These are phyloP conservation scores for Orbicella faveolata DNA, from an alignment of 64 coral and sea anemone species.

Conservation along the genomic window DNA sequence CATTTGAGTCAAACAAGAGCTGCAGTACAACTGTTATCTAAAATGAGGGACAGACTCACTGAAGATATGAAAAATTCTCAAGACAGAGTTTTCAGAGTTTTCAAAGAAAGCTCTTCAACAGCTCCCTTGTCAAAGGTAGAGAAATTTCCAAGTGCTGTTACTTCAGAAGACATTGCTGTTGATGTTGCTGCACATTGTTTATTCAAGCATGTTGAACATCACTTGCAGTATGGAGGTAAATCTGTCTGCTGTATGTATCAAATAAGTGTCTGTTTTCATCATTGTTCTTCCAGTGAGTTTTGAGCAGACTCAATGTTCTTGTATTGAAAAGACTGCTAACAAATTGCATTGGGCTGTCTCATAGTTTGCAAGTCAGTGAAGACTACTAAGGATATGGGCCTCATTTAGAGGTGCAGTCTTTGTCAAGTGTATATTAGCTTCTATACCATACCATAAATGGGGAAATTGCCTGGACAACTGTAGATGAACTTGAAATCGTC, in stretches of 20 bases:
- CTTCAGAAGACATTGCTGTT: constrained; percentile 24
- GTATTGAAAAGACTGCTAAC: too few species aligned
- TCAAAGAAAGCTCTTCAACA: not conserved
- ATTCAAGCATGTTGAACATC: constrained; percentile 60
- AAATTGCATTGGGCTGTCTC: too few species aligned
- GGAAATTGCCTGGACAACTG: too few species aligned
- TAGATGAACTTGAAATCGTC: too few species aligned
- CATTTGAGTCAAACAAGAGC: constrained; percentile 56
- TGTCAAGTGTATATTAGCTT: too few species aligned
- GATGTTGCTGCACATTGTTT: constrained; percentile 44
- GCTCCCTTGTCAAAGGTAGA: not conserved
- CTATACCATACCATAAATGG: too few species aligned
- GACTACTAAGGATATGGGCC: too few species aligned
- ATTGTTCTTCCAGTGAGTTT: too few species aligned
- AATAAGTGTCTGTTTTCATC: not conserved
- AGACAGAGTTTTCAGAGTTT: not conserved
- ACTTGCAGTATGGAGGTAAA: constrained; percentile 50
- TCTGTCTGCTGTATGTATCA: not conserved
- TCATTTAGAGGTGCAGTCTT: too few species aligned
- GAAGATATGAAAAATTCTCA: not conserved
- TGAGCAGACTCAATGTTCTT: too few species aligned
- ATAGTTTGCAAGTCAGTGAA: too few species aligned
- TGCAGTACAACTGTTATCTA: constrained; percentile 55
- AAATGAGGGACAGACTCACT: constrained; percentile 54
- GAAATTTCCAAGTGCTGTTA: not conserved